A percentile compares a stretch with the other conserved stretches of the same genome.
Conservation (phyloP, 2,888 invertebrate genomes). For the Pammene fasciana region DNA sequence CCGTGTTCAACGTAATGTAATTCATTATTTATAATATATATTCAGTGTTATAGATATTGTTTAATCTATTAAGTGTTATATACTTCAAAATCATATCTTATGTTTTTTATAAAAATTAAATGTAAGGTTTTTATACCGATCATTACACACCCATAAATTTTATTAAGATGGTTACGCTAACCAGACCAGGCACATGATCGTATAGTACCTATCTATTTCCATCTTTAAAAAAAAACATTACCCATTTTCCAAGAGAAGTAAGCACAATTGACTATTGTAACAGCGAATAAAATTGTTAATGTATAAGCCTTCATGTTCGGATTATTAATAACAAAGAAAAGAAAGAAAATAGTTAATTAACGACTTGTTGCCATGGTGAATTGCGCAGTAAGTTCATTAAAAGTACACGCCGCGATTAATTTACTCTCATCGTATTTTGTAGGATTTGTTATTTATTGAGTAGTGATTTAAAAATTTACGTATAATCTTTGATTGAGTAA, state of each 20-base stretch:
- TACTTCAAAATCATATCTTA: too few species aligned
- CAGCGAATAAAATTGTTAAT: background rate
- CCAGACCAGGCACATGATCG: too few species aligned
- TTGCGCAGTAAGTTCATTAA: background rate
- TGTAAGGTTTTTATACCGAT: too few species aligned
- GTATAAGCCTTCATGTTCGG: background rate
- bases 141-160: too few species aligned
- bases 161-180: too few species aligned
- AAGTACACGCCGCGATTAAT: background rate
- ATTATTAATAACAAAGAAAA: background rate
- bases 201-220: too few species aligned
- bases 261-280: background rate
- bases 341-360: background rate
- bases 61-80: too few species aligned
- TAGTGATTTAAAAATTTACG: background rate
- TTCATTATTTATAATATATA: too few species aligned
- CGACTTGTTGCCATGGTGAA: background rate
- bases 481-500: too few species aligned
- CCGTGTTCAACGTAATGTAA: too few species aligned
- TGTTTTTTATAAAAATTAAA: too few species aligned
- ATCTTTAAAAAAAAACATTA: background rate
- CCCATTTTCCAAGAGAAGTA: constrained; percentile 1
- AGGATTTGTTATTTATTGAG: background rate
- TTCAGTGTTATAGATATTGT: too few species aligned
- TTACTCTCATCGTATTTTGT: background rate